phyloP scores from a whole-genome alignment of 1,140 invertebrate species.

The Neodiprion virginianus region DNA sequence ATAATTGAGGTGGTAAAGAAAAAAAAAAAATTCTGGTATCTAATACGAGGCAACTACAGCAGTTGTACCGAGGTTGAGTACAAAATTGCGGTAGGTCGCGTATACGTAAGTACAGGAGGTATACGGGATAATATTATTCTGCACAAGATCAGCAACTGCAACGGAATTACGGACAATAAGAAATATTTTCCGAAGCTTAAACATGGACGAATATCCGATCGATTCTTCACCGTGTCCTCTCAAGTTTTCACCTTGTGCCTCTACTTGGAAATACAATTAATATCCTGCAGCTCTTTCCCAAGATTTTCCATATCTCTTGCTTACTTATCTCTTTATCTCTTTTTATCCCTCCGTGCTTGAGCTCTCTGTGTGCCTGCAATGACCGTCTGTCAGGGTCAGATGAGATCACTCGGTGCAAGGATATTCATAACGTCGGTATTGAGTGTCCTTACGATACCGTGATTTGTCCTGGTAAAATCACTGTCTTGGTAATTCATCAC shows the following conservation, averaged over 20 bases:
- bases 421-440: constrained; percentile 26
- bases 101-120: not conserved
- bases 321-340: too few species aligned
- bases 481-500: not conserved
- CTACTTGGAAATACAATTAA: too few species aligned
- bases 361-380: not conserved
- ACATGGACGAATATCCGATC: too few species aligned
- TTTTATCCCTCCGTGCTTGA: too few species aligned
- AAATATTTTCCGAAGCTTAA: too few species aligned
- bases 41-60: not conserved
- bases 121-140: not conserved
- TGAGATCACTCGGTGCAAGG: constrained; percentile 47
- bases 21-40: too few species aligned
- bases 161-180: too few species aligned
- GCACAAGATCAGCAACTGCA: not conserved
- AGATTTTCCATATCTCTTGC: too few species aligned
- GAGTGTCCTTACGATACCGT: not conserved
- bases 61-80: not conserved
- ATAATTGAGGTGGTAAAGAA: too few species aligned
- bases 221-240: too few species aligned
- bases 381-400: constrained; percentile 45
- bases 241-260: too few species aligned
- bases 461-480: not conserved
- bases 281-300: too few species aligned
- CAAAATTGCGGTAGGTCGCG: constrained; percentile 3